Evolutionary conservation across 2,113 vertebrate genomes (phyloP), one percentile per base, ranked within the genome.

Genomic region (Tor tambroides): DNA sequence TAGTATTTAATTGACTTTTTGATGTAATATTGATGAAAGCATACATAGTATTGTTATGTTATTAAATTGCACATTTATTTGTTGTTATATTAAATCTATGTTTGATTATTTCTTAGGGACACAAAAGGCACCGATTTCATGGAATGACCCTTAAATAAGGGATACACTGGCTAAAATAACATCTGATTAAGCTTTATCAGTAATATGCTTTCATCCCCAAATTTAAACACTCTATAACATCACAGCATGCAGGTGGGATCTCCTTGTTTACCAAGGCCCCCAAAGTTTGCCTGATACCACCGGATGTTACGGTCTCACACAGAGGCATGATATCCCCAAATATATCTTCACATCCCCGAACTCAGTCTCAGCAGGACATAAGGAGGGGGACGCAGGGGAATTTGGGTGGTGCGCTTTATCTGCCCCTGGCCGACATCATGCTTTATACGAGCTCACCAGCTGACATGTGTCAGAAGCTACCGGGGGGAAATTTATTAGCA

Each of bases 381-480:
- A 63, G 67, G 83, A 85, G 77, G 30, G 59, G 85, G 84, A 86
- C 56, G 89, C 89, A 65, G 74, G 79, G 85, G 82, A 83, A 87
- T 87, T 78, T 86, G 74, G 85, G 84, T 89, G 56, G 86, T 54
- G 80, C 21, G 46, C 17, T 79, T 84, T 87, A 32, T 85, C 87
- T 90, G 89, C 77, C 87, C 77, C 83, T 38, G 26, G 88, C 89
- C 87, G 79, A 82, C 74, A 87, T 74, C 84, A 88, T 93, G 93
- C 90, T 89, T 93, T 90, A 93, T 93, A 86, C 86, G 92, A 94
- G 91, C 89, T 82, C 63, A 19, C 85, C 81, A 83, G 49, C 89
- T 92, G 92, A 93, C 88, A 89, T 83, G 88, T 91, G 92, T 92
- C 92, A 92, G 83, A 82, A 85, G 84, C 90, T 88, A 91, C 85